A percentile compares a stretch with the other conserved stretches of the same genome.
Evolutionary conservation across 2,797 vertebrate species (phyloP).

Genomic region (Coluber constrictor): DNA sequence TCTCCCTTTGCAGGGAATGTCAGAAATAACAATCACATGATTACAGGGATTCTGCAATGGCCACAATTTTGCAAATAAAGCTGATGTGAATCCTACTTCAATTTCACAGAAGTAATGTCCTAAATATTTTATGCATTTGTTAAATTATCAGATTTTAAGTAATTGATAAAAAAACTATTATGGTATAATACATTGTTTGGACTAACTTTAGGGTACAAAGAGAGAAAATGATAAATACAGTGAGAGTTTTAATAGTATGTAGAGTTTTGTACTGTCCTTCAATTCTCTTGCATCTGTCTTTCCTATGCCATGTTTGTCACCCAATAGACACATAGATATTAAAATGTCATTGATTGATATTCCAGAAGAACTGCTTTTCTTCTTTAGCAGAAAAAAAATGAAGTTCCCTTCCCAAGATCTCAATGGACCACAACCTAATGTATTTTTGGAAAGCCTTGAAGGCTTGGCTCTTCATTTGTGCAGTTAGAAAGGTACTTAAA

Average conservation of each 20-base stretch:
- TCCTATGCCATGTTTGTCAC: neutral
- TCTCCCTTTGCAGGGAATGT: neutral
- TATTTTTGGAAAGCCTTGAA: neutral
- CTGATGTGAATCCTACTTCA: neutral
- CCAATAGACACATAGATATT: neutral
- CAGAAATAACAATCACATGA: neutral
- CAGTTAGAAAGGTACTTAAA: neutral
- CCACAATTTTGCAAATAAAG: neutral
- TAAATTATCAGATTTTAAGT: no score
- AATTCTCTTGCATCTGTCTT: neutral
- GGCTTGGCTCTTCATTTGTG: neutral
- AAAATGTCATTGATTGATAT: neutral
- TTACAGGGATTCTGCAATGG: neutral
- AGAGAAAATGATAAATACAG: neutral
- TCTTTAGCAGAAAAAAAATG: neutral
- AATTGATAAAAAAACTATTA: neutral
- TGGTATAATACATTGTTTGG: neutral
- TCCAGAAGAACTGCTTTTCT: neutral
- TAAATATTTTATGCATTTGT: no score
- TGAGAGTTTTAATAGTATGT: neutral
- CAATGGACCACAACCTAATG: neutral
- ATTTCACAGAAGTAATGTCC: neutral
- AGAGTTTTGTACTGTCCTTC: neutral
- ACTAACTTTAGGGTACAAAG: neutral
- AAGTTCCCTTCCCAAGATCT: neutral